phyloP scores from a whole-genome alignment of 2,888 invertebrate species.

The Melieria picta region DNA sequence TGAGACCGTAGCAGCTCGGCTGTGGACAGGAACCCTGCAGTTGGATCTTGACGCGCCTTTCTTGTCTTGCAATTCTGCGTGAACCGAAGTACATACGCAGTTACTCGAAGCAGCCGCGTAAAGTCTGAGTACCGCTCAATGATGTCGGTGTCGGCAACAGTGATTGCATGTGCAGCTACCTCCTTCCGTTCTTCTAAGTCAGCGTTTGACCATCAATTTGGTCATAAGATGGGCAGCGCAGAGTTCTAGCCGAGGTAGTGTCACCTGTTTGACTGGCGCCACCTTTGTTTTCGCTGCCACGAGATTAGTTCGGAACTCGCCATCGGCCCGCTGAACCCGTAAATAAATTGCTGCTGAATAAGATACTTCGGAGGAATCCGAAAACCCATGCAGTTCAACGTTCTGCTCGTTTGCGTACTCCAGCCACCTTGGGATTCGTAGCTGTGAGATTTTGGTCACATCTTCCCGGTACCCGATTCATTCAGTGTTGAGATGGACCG shows the following conservation, averaged over 20 bases:
- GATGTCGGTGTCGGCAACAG: constrained; percentile 6
- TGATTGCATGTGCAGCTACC: not conserved
- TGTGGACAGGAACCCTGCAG: constrained; percentile 16
- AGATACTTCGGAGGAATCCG: constrained; percentile 29
- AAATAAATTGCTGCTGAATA: constrained; percentile 35
- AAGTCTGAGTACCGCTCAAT: constrained; percentile 30
- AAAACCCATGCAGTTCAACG: constrained; percentile 11
- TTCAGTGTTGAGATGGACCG: not conserved
- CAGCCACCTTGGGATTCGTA: constrained; percentile 14
- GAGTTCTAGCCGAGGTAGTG: constrained; percentile 31
- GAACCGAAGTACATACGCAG: constrained; percentile 33
- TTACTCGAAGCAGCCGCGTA: constrained; percentile 22
- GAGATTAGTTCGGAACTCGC: constrained; percentile 16
- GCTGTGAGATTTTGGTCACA: not conserved
- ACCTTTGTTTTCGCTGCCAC: constrained; percentile 29
- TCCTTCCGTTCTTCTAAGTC: constrained; percentile 29
- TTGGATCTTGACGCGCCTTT: not conserved
- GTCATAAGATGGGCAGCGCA: constrained; percentile 34
- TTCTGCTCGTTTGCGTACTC: not conserved
- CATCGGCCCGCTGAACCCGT: constrained; percentile 14
- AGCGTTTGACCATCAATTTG: constrained; percentile 21
- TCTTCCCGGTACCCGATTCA: constrained; percentile 13
- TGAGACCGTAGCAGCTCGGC: constrained; percentile 27
- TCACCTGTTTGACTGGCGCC: constrained; percentile 27
- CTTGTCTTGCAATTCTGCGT: constrained; percentile 17